These are phyloP conservation scores for Deilephila elpenor DNA, from an alignment of 2,888 invertebrate species.

Conservation along the genomic window DNA sequence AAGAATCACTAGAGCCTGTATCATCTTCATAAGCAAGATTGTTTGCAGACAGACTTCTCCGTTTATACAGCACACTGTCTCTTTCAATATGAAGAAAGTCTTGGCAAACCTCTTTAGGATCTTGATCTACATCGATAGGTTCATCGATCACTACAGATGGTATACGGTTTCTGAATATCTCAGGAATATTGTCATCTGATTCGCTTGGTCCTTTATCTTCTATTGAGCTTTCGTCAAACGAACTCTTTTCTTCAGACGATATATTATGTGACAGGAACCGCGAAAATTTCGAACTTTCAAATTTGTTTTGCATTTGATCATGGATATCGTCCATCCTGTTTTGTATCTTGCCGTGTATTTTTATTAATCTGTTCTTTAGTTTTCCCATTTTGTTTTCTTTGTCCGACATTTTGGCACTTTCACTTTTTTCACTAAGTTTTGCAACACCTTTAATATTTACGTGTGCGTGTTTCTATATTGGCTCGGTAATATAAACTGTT, in stretches of 20 bases:
- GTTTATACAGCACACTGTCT: conserved; percentile 58
- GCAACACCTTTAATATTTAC: conserved; percentile 18
- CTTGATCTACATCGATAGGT: conserved; percentile 48
- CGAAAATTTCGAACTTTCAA: conserved; percentile 64
- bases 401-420: conserved; percentile 56
- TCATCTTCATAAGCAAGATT: conserved; percentile 61
- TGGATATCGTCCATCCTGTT: conserved; percentile 75
- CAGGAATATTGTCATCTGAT: conserved; percentile 43
- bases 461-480: conserved; percentile 28
- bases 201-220: conserved; percentile 51
- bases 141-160: conserved; percentile 71
- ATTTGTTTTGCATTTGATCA: conserved; percentile 73
- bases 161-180: conserved; percentile 47
- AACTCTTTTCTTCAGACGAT: conserved; percentile 69
- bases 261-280: conserved; percentile 69
- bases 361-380: conserved; percentile 66
- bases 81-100: conserved; percentile 69
- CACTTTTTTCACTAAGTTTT: conserved; percentile 14
- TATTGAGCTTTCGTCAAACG: conserved; percentile 52
- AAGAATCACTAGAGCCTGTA: conserved; percentile 63
- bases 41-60: conserved; percentile 64
- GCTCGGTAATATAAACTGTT: conserved; percentile 15
- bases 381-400: conserved; percentile 71
- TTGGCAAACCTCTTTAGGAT: conserved; percentile 59
- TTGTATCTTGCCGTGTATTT: conserved; percentile 74